Conservation (phyloP, 1,140 invertebrate species). For the Manduca sexta region DNA sequence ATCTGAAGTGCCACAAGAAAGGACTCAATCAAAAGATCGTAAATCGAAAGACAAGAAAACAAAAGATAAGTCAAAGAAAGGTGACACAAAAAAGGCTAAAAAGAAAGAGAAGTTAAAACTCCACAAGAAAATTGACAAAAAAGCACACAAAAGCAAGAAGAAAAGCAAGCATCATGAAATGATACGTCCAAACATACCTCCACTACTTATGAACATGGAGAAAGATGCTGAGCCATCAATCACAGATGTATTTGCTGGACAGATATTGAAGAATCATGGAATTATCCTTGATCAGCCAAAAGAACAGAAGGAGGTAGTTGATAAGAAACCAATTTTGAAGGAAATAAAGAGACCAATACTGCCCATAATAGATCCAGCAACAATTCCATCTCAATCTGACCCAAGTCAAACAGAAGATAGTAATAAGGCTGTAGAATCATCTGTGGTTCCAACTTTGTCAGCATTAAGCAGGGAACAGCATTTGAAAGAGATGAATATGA, state of each 20-base stretch:
- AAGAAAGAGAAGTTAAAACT: conserved; percentile 47
- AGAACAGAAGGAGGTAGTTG: conserved; percentile 40
- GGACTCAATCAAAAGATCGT: conserved; percentile 44
- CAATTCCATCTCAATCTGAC: conserved; percentile 44
- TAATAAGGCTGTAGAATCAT: background rate
- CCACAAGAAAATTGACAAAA: conserved; percentile 54
- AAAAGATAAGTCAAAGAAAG: conserved; percentile 56
- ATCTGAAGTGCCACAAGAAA: conserved; percentile 52
- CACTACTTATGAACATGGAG: conserved; percentile 69
- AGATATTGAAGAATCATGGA: conserved; percentile 71
- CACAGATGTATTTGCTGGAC: conserved; percentile 76
- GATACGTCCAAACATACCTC: conserved; percentile 66
- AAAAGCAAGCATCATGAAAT: conserved; percentile 60
- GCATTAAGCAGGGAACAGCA: conserved; percentile 34
- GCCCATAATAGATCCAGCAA: conserved; percentile 67
- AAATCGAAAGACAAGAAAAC: conserved; percentile 60
- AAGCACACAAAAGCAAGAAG: conserved; percentile 52
- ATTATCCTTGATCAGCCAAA: conserved; percentile 43
- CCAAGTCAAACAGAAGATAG: conserved; percentile 3
- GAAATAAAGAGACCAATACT: conserved; percentile 54
- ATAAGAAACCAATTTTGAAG: conserved; percentile 43
- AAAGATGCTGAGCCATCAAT: conserved; percentile 74
- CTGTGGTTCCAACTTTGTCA: conserved; percentile 19
- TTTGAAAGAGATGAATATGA: conserved; percentile 68
- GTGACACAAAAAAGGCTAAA: conserved; percentile 58